Percentiles rank a stretch among this genome's conserved stretches.
phyloP scores from a whole-genome alignment of 2,888 invertebrate species.

The Dolomedes plantarius region DNA sequence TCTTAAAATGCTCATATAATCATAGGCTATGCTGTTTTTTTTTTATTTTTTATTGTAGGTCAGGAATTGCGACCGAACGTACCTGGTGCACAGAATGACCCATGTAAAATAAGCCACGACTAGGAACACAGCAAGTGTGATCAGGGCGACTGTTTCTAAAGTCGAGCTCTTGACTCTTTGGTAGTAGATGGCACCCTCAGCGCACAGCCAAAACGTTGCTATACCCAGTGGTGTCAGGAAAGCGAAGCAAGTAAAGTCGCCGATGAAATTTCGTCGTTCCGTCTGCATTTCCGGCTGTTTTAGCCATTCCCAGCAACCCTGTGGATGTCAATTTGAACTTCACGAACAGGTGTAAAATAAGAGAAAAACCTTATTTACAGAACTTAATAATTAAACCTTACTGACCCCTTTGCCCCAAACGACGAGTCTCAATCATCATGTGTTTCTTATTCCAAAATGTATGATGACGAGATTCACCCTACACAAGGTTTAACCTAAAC shows the following conservation, averaged over 20 bases:
- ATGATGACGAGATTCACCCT: no score
- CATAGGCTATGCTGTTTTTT: no score
- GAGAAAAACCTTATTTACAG: no score
- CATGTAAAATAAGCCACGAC: slow-evolving; percentile 51
- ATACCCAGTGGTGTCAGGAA: slow-evolving; percentile 58
- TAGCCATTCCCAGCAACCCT: slow-evolving; percentile 58
- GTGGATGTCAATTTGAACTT: neutral
- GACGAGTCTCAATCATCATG: no score
- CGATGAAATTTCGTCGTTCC: slow-evolving; percentile 46
- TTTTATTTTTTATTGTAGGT: no score
- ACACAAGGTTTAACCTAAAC: no score
- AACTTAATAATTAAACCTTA: no score
- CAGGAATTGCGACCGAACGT: no score
- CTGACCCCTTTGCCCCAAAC: no score
- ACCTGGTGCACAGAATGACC: slow-evolving; percentile 49
- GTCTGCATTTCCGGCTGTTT: slow-evolving; percentile 1
- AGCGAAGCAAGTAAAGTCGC: slow-evolving; percentile 42
- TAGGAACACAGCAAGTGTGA: slow-evolving; percentile 40
- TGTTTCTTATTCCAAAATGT: no score
- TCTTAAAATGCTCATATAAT: no score
- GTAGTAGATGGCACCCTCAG: slow-evolving; percentile 52
- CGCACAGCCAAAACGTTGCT: slow-evolving; percentile 50
- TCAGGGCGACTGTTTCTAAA: slow-evolving; percentile 39
- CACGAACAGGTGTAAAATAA: no score
- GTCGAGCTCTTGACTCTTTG: slow-evolving; percentile 29